A percentile compares a stretch with the other conserved stretches of the same genome.
Conservation (phyloP, 2,113 vertebrate genomes). For the Rallus limicola region DNA sequence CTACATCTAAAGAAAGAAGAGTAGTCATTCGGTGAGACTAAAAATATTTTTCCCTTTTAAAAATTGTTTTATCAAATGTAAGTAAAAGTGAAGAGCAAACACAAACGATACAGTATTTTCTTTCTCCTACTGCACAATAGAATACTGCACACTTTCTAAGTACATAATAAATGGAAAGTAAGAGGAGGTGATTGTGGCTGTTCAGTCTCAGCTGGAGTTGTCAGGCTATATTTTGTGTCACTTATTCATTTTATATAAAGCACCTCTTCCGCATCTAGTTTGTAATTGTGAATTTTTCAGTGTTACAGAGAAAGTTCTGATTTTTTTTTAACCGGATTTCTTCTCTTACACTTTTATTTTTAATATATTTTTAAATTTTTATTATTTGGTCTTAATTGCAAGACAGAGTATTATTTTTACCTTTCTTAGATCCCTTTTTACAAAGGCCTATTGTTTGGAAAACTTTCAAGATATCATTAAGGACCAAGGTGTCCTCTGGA, state of each 20-base stretch:
- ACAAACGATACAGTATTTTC: not conserved
- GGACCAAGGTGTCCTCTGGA: not conserved
- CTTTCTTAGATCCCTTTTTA: not conserved
- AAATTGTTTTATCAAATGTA: not conserved
- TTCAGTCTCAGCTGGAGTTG: conserved; percentile 1
- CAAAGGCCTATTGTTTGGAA: not conserved
- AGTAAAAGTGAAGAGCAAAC: not conserved
- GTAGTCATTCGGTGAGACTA: not conserved
- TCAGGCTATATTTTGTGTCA: not conserved
- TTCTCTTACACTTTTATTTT: not conserved
- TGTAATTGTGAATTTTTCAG: not conserved
- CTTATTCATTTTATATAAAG: not conserved
- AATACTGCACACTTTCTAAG: not conserved
- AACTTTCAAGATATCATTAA: not conserved
- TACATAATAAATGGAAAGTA: not conserved
- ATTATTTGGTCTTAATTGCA: not conserved
- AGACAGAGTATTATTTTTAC: not conserved
- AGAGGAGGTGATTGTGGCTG: not conserved
- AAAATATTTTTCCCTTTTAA: not conserved
- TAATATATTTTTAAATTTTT: not conserved
- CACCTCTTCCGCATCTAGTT: not conserved
- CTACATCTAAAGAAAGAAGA: not conserved
- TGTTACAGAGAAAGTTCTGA: not conserved
- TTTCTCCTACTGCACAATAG: not conserved
- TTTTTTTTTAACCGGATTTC: not conserved